Evolutionary conservation across 2,113 vertebrate species (phyloP), one percentile per base, ranked within the genome.

Genomic region (Semicossyphus pulcher): DNA sequence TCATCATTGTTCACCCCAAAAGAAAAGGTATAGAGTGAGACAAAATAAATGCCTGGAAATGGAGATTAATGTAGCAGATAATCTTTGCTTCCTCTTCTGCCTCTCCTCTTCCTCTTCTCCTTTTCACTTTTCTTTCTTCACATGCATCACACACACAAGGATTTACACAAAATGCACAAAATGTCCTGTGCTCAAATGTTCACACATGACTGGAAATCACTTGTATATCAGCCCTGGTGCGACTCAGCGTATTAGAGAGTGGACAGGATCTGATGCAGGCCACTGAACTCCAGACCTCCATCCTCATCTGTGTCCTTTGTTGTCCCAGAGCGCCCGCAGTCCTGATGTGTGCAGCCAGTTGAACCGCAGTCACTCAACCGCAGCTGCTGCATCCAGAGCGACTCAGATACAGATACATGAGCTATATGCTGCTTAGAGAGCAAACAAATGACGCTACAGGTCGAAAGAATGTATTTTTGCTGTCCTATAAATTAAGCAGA

Each of bases 271-370:
- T 23, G 84, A 84, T 76, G 36, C 61, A 53, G 66, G 67, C 49
- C 81, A 39, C 70, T 29, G 80, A 68, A 48, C 88, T 61, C 58
- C 7, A 59, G 72, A 81, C 82, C 76, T 42, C 57, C 62, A 4
- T 70, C 51, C 74, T 75, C 76, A 72, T 83, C 65, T 60, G 78
- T 72, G 76, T 75, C 85, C 75, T 51, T 56, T 52, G 78, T 56
- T n/a, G 60, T 82, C 81, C 76, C 68, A 15, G 39, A 69, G 75
- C 36, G 11, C 16, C 6, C 53, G 58, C 60, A 1, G 77, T 77
- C 71, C 80, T 84, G 82, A 90, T 76, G 84, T 70, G 87, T 89
- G 86, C 87, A 79, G 84, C 73, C 84, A 68, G 62, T 74, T 77
- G 78, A 83, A 77, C 32, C 11, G 57, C n/a, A 37, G 11, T 28